phyloP scores from a whole-genome alignment of 2,888 invertebrate species.

The Apoda limacodes region DNA sequence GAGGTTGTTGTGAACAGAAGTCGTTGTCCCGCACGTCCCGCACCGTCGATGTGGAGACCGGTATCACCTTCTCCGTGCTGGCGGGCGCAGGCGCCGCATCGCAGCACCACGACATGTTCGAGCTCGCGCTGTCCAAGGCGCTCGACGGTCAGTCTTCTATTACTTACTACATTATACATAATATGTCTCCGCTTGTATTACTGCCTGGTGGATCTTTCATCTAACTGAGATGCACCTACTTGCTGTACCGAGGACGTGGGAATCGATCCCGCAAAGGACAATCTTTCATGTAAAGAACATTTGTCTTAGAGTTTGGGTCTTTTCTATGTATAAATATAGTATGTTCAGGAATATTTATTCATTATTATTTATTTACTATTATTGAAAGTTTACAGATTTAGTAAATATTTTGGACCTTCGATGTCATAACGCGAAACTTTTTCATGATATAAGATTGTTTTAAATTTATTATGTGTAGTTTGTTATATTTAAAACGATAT shows the following conservation, averaged over 20 bases:
- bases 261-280: not conserved
- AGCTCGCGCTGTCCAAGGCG: conserved; percentile 91
- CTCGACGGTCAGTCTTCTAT: conserved; percentile 71
- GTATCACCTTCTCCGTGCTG: conserved; percentile 50
- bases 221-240: not conserved
- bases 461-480: too few species aligned
- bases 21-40: conserved; percentile 11
- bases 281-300: not conserved
- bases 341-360: too few species aligned
- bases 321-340: not conserved
- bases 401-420: too few species aligned
- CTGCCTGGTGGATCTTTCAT: not conserved
- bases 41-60: conserved; percentile 44
- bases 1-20: not conserved
- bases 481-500: too few species aligned
- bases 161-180: too few species aligned
- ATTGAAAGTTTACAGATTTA: too few species aligned
- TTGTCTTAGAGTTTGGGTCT: not conserved
- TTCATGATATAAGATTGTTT: too few species aligned
- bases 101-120: conserved; percentile 84
- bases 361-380: too few species aligned
- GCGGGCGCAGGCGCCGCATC: conserved; percentile 42
- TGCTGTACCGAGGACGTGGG: not conserved
- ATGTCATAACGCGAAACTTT: too few species aligned
- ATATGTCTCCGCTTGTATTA: not conserved